Percentiles rank a stretch among this genome's conserved stretches.
These are phyloP conservation scores for Ecliptopera silaceata DNA, from an alignment of 2,888 invertebrate genomes.

Conservation along the genomic window DNA sequence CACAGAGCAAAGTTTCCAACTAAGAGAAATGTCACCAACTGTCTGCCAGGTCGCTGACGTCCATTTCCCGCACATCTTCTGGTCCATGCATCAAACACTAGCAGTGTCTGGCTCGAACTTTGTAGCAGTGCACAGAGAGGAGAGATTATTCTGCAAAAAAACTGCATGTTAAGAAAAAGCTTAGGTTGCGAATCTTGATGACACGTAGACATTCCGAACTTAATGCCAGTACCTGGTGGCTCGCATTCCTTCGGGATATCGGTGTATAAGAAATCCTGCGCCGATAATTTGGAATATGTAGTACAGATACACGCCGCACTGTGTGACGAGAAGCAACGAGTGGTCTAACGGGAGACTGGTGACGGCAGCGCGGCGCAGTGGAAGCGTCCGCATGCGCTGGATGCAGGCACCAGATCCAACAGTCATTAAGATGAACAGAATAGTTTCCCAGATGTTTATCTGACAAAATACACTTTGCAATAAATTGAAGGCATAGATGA, in stretches of 20 bases:
- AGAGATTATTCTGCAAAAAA: slow-evolving; percentile 64
- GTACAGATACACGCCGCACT: slow-evolving; percentile 91
- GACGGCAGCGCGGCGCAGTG: slow-evolving; percentile 58
- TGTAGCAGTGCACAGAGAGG: slow-evolving; percentile 83
- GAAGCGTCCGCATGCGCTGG: slow-evolving; percentile 67
- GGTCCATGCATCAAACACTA: slow-evolving; percentile 83
- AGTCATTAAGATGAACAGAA: slow-evolving; percentile 71
- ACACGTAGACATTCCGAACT: too few relatives aligned
- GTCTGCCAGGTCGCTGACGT: slow-evolving; percentile 83
- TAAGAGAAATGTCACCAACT: slow-evolving; percentile 87
- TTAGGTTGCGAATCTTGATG: too few relatives aligned
- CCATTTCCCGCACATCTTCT: slow-evolving; percentile 78
- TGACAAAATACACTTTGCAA: slow-evolving; percentile 52
- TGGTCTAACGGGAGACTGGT: slow-evolving; percentile 84
- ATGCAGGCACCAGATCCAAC: slow-evolving; percentile 70
- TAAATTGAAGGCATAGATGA: too few relatives aligned
- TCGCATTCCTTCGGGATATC: slow-evolving; percentile 61
- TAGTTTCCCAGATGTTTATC: slow-evolving; percentile 83
- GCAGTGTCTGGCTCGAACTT: slow-evolving; percentile 84
- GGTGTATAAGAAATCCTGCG: slow-evolving; percentile 82
- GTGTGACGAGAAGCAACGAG: slow-evolving; percentile 89
- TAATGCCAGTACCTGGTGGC: slow-evolving; percentile 57
- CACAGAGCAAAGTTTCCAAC: slow-evolving; percentile 86
- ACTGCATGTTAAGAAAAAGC: too few relatives aligned
- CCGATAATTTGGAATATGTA: slow-evolving; percentile 90